Evolutionary conservation across 2,113 vertebrate species (phyloP), one percentile per base, ranked within the genome.

Genomic region (Rhizomys pruinosus): DNA sequence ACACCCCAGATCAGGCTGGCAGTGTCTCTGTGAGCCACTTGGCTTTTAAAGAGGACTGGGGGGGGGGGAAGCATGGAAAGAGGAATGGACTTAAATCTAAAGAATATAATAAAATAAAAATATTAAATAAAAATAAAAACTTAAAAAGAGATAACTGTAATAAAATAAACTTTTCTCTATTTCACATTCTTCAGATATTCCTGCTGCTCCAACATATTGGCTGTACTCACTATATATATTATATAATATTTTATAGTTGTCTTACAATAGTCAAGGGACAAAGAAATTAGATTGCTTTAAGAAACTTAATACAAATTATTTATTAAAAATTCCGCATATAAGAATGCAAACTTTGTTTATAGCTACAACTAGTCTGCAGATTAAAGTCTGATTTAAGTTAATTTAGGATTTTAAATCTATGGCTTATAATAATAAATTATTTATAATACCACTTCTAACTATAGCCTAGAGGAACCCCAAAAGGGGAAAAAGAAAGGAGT

Each of bases 401-500:
- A 96, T 92, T 79, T 80, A 52, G 34, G 20, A 9, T 79, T 94
- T n/a, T 72, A 92, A 78, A 94, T 95, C 84, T 72, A 11, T 73
- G 66, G 74, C 37, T 73, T 93, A 84, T 69, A 73, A 95, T 29
- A 93, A 91, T 88, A 95, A 94, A 74, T 95, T 12, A 95, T 69
- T 11, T 0, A 87, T 80, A 89, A 78, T 9, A 0, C 73, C 79
- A 80, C 94, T 74, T 4, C 97, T 97, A 97, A 93, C 92, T 97
- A 79, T 93, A 98, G 98, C 84, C 92, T 85, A 96, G 77, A 94
- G 98, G 96, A 84, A 89, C 92, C 92, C 59, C 76, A 89, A 92
- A 96, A 90, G 96, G 95, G 92, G 97, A 97, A 96, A 97, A 98
- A 37, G 94, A 97, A 92, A 98, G 98, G 87, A 98, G 96, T 91